A percentile compares a stretch with the other conserved stretches of the same genome.
Evolutionary conservation across 2,888 invertebrate species (phyloP).

Genomic region (Oegoconia quadripuncta): DNA sequence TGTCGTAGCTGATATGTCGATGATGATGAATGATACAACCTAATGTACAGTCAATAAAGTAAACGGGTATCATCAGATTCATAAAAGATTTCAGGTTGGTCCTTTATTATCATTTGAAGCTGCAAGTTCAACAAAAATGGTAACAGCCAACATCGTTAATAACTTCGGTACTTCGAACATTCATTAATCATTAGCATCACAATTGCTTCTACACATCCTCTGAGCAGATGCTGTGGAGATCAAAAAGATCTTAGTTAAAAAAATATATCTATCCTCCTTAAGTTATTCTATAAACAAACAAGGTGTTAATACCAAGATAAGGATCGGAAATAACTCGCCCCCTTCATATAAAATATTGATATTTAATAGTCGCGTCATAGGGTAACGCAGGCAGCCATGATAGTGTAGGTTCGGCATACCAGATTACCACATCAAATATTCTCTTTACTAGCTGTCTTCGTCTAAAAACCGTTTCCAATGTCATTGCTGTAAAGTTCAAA

Average conservation of each 20-base stretch:
- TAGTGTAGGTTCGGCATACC: constrained; percentile 61
- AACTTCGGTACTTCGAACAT: constrained; percentile 31
- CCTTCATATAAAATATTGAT: constrained; percentile 72
- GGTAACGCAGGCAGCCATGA: constrained; percentile 67
- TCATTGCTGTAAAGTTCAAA: constrained; percentile 21
- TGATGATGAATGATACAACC: no score
- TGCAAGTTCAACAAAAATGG: constrained; percentile 1
- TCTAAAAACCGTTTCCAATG: constrained; percentile 21
- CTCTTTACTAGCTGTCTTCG: constrained; percentile 31
- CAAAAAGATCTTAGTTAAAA: constrained; percentile 42
- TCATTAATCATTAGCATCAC: constrained; percentile 49
- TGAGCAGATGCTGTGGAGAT: constrained; percentile 54
- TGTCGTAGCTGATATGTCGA: no score
- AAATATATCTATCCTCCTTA: constrained; percentile 39
- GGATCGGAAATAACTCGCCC: constrained; percentile 58
- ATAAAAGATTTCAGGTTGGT: no score
- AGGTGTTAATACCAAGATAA: constrained; percentile 73
- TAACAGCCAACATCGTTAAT: constrained; percentile 12
- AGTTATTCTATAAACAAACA: constrained; percentile 62
- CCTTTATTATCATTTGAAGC: not conserved
- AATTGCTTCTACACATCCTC: constrained; percentile 39
- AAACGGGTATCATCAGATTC: no score
- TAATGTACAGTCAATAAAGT: not conserved
- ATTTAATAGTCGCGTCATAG: constrained; percentile 68
- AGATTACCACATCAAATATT: constrained; percentile 69